Conservation (phyloP, 2,888 invertebrate species). For the Parnassius mnemosyne region DNA sequence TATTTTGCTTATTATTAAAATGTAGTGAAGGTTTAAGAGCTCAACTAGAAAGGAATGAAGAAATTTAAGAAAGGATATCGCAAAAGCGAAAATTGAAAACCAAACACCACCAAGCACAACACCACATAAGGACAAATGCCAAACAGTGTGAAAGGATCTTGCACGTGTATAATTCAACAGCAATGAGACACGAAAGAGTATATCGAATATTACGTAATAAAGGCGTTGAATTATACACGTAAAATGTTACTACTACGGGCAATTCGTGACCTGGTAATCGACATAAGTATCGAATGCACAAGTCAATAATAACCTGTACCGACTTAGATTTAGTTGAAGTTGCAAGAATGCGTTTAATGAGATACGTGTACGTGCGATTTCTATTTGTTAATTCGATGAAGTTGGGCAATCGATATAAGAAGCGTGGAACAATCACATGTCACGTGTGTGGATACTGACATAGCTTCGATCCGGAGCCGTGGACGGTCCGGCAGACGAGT, state of each 20-base stretch:
- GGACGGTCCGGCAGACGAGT: slow-evolving; percentile 92
- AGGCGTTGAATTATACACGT: not conserved
- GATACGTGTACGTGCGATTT: no score
- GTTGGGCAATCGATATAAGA: slow-evolving; percentile 15
- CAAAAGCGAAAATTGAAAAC: slow-evolving; percentile 22
- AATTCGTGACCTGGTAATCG: not conserved
- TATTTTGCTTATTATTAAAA: no score
- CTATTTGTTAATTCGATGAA: not conserved
- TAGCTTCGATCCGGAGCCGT: slow-evolving; percentile 89
- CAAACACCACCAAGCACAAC: slow-evolving; percentile 24
- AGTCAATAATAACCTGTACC: slow-evolving; percentile 1
- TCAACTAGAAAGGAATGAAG: not conserved
- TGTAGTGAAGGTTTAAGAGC: no score
- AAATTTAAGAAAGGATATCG: slow-evolving; percentile 9
- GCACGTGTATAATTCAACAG: slow-evolving; percentile 1
- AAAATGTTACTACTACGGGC: slow-evolving; percentile 6
- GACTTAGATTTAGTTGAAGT: not conserved
- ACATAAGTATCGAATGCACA: slow-evolving; percentile 15
- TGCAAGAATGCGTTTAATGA: not conserved
- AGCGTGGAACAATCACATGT: slow-evolving; percentile 17
- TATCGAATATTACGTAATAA: not conserved
- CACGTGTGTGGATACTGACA: slow-evolving; percentile 64
- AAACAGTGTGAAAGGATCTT: slow-evolving; percentile 16
- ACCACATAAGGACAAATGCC: slow-evolving; percentile 6
- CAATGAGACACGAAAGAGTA: not conserved